Evolutionary conservation across 2,797 vertebrate species (phyloP), one percentile per base, ranked within the genome.

Genomic region (Limosa lapponica): DNA sequence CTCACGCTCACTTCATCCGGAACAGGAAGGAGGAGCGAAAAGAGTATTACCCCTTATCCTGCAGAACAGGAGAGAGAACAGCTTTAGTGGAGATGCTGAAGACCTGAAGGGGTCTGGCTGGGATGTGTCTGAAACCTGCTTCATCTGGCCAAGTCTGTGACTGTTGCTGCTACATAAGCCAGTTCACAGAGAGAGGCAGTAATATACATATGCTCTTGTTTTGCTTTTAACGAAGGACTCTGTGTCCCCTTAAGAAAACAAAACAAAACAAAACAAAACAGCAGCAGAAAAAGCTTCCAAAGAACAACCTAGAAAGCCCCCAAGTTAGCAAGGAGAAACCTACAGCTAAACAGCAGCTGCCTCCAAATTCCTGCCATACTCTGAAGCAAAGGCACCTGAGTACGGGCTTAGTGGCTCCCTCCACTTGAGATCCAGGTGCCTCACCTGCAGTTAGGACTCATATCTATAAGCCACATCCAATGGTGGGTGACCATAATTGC

Each of bases 381-480:
- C 44, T 52, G 19, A 81, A 36, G 30, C 7, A 27, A 78, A 88
- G 18, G 8, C 28, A 64, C 17, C 16, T 4, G 9, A 91, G 25
- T 7, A 32, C 28, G 14, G 17, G 20, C 20, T 69, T 28, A 41
- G 22, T 44, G 13, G 13, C 16, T 70, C 17, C 71, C 14, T 65
- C 37, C 8, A 25, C 46, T 46, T 36, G 13, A 59, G 12, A 48
- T 69, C 18, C n/a, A 79, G 24, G 8, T 70, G 23, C 46, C 24
- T 44, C 28, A 46, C 4, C 25, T 54, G 23, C 39, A 69, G 32
- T 7, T 16, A 72, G 34, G 37, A 43, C 28, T 90, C 3, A 0
- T 12, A 52, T 15, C 36, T 54, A 11, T 44, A 77, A 87, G 19
- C 6, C 34, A 69, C 0, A 0, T 46, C 46, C n/a, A 57, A 1